These are phyloP conservation scores for Antheraea mylitta DNA, from an alignment of 1,140 invertebrate species.

Conservation along the genomic window DNA sequence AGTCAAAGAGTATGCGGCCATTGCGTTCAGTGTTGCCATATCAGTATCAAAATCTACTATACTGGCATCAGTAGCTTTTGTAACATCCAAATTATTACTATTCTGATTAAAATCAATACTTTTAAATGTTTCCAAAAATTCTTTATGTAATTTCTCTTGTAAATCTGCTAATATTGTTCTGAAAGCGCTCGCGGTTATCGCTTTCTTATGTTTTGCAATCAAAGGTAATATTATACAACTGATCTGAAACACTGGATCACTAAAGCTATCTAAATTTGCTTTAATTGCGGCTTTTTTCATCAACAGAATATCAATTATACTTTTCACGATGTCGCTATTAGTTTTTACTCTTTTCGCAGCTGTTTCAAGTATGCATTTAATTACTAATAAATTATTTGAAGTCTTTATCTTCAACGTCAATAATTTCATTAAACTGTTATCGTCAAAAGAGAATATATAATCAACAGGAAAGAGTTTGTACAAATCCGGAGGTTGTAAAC, in stretches of 20 bases:
- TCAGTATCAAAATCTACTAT: constrained; percentile 36
- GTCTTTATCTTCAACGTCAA: constrained; percentile 57
- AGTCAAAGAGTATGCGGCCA: constrained; percentile 59
- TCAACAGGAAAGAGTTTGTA: constrained; percentile 59
- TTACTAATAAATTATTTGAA: constrained; percentile 44
- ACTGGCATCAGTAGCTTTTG: constrained; percentile 46
- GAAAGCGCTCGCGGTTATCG: constrained; percentile 52
- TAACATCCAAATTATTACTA: constrained; percentile 21
- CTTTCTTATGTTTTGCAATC: constrained; percentile 62
- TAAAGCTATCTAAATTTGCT: constrained; percentile 51
- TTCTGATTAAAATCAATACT: constrained; percentile 51
- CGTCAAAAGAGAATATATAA: constrained; percentile 55
- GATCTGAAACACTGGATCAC: constrained; percentile 58
- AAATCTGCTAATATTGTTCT: constrained; percentile 64
- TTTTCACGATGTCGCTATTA: constrained; percentile 55
- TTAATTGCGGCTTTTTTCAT: constrained; percentile 42
- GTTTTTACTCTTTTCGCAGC: constrained; percentile 63
- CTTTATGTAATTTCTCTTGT: constrained; percentile 64
- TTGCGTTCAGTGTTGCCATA: constrained; percentile 61
- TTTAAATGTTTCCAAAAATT: constrained; percentile 57
- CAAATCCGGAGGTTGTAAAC: constrained; percentile 54
- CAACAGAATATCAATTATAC: constrained; percentile 55
- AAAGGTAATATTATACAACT: constrained; percentile 59
- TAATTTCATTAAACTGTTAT: constrained; percentile 43
- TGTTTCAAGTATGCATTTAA: constrained; percentile 54